Evolutionary conservation across 2,888 invertebrate species (phyloP).

Genomic region (Cephus spinipes): DNA sequence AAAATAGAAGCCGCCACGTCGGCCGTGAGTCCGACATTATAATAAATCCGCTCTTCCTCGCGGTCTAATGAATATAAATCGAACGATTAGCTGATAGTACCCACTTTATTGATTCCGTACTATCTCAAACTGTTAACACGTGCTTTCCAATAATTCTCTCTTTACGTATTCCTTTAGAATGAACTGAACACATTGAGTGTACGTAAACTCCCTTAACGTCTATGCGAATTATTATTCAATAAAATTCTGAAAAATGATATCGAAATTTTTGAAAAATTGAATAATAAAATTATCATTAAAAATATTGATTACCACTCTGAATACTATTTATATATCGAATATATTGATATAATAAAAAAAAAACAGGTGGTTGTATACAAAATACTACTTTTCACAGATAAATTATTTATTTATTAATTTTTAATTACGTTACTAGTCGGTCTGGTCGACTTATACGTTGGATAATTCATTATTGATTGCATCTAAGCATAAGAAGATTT

Average conservation of each 20-base stretch:
- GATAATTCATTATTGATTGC: not conserved
- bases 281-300: too few species aligned
- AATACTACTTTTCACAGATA: not conserved
- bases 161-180: not conserved
- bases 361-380: not conserved
- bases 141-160: not conserved
- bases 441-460: not conserved
- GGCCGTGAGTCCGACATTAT: constrained; percentile 32
- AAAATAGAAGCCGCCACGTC: constrained; percentile 39
- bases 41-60: constrained; percentile 48
- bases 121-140: not conserved
- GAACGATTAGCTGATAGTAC: constrained; percentile 27
- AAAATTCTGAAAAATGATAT: not conserved
- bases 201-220: not conserved
- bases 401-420: not conserved
- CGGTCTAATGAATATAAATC: constrained; percentile 38
- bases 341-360: not conserved
- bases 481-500: not conserved
- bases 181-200: not conserved
- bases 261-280: too few species aligned
- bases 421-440: not conserved
- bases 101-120: constrained; percentile 21
- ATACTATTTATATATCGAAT: not conserved
- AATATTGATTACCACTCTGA: not conserved
- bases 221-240: not conserved